Evolutionary conservation across 1,140 invertebrate genomes (phyloP), one percentile per base, ranked within the genome.

Genomic region (Drosophila kanapiae): DNA sequence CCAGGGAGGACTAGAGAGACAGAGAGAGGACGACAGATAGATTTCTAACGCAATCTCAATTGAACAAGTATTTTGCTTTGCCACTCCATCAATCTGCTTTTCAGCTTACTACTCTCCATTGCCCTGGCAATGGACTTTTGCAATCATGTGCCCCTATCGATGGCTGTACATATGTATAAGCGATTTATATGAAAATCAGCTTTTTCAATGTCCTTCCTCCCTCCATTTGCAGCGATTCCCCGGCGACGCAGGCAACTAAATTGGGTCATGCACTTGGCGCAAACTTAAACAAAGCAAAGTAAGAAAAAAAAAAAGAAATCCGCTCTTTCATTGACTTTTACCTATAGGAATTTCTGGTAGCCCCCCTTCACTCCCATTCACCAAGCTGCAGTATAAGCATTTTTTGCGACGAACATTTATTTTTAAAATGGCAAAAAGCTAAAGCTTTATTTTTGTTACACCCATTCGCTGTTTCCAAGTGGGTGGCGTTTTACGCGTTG

Each of bases 351-450:
- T 16, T 48, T 18, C 35, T 40, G 29, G 10, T 48, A 23, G 40
- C 45, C 33, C 16, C 16, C 23, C 23, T 23, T 23, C 23, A 23
- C 23, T 23, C n/a, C 31, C 11, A 11, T 0, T 14, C 3, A 2
- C 27, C 4, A 2, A 27, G 40, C 42, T 60, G 40, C 47, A 35
- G 18, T 45, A 70, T 60, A 78, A 61, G 54, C 75, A 64, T 33
- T 31, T 70, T 60, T 56, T 54, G 38, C 31, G 59, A 48, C 13
- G 16, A 68, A 29, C 57, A 70, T 79, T 86, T 79, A 68, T 70
- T 82, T 78, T 75, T 59, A 82, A 78, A 75, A 78, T 63, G 58
- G 82, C 75, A 76, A 76, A 85, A 82, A 69, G 63, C 71, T 69
- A 31, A 63, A 64, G 38, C 48, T 71, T 87, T 82, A 76, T 75